Evolutionary conservation across 2,888 invertebrate species (phyloP).

Genomic region (Tinea semifulvella): DNA sequence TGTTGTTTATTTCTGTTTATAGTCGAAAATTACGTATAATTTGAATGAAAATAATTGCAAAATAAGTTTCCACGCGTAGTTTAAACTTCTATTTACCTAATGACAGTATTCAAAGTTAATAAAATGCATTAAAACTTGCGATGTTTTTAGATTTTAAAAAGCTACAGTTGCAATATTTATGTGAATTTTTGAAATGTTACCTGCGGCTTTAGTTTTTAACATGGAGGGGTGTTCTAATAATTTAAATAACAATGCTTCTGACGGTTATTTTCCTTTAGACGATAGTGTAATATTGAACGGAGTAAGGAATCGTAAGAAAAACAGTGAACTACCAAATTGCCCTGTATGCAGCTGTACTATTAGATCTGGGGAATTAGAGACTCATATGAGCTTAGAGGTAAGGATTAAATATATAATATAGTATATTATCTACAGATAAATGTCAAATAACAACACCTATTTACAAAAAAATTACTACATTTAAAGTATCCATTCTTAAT

Average conservation of each 20-base stretch:
- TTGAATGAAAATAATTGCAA: constrained; percentile 2
- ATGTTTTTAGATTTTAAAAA: constrained; percentile 9
- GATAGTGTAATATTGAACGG: constrained; percentile 54
- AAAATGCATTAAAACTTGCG: background rate
- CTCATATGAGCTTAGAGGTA: constrained; percentile 83
- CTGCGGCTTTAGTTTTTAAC: constrained; percentile 51
- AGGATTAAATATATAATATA: too few species aligned
- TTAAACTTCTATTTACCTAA: constrained; percentile 3
- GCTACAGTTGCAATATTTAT: background rate
- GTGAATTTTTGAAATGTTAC: constrained; percentile 44
- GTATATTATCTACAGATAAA: too few species aligned
- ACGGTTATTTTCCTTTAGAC: constrained; percentile 39
- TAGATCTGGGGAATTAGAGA: constrained; percentile 82
- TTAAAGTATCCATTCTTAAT: too few species aligned
- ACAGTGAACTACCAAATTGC: constrained; percentile 78
- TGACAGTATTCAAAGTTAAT: background rate
- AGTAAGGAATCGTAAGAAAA: constrained; percentile 68
- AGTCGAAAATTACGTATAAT: background rate
- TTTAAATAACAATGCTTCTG: constrained; percentile 32
- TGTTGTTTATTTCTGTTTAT: background rate
- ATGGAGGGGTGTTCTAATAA: constrained; percentile 53
- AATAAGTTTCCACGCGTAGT: background rate
- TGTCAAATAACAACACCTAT: too few species aligned
- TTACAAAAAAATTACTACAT: too few species aligned
- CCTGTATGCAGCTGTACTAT: constrained; percentile 90